Percentiles rank a stretch among this genome's conserved stretches.
phyloP scores from a whole-genome alignment of 1,140 invertebrate genomes.

The Heliconius hewitsoni region DNA sequence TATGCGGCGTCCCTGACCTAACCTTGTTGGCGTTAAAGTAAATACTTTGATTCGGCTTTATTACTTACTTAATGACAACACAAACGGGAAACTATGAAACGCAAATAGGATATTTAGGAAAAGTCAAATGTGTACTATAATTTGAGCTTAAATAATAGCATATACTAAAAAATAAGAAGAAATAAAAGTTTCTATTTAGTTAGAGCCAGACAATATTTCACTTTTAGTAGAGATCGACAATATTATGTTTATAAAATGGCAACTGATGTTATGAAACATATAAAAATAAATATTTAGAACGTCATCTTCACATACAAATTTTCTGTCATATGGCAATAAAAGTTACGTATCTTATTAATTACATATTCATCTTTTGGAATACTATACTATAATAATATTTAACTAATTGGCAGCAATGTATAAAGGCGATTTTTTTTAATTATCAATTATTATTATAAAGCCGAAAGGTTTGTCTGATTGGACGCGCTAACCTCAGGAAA shows the following conservation, averaged over 20 bases:
- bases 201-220: no score
- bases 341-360: background rate
- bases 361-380: background rate
- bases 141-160: background rate
- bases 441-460: no score
- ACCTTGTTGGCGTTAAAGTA: slow-evolving; percentile 16
- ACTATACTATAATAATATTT: background rate
- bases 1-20: slow-evolving; percentile 29
- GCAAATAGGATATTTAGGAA: background rate
- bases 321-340: background rate
- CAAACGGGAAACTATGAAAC: background rate
- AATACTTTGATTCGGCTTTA: slow-evolving; percentile 13
- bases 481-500: no score
- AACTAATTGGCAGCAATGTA: background rate
- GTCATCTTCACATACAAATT: background rate
- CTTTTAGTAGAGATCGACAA: no score
- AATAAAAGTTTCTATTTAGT: no score
- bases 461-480: no score
- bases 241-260: background rate
- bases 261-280: background rate
- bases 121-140: background rate
- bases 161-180: no score
- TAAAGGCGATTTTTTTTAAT: no score
- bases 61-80: slow-evolving; percentile 5
- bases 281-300: background rate